phyloP scores from a whole-genome alignment of 2,113 vertebrate species.

The Salvelinus fontinalis region DNA sequence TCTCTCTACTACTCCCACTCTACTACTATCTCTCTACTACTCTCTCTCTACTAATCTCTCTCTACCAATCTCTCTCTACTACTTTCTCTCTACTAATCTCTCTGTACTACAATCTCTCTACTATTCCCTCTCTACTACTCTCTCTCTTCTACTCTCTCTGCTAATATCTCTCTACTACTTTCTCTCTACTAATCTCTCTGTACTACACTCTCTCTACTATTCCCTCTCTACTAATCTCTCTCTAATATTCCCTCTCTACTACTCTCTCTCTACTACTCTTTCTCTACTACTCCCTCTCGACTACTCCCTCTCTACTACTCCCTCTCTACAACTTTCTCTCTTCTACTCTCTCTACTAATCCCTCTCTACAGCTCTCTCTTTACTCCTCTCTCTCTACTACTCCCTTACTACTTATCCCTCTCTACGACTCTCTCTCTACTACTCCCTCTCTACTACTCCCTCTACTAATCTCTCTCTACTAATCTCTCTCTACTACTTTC shows the following conservation, averaged over 20 bases:
- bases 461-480: not conserved
- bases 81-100: no score
- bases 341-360: not conserved
- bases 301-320: not conserved
- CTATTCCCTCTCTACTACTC: not conserved
- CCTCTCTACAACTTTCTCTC: not conserved
- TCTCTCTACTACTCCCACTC: not conserved
- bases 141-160: slow-evolving; percentile 16
- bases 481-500: not conserved
- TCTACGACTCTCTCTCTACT: no score
- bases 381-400: not conserved
- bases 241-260: not conserved
- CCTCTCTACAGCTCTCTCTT: not conserved
- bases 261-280: no score
- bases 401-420: no score
- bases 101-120: no score
- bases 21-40: not conserved
- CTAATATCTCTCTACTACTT: slow-evolving; percentile 58
- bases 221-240: no score
- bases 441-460: not conserved
- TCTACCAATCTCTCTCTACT: not conserved
- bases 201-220: not conserved
- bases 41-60: not conserved
- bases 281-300: no score
- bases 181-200: slow-evolving; percentile 11